Conservation (phyloP, 2,888 invertebrate genomes). For the Pegoplata infirma region DNA sequence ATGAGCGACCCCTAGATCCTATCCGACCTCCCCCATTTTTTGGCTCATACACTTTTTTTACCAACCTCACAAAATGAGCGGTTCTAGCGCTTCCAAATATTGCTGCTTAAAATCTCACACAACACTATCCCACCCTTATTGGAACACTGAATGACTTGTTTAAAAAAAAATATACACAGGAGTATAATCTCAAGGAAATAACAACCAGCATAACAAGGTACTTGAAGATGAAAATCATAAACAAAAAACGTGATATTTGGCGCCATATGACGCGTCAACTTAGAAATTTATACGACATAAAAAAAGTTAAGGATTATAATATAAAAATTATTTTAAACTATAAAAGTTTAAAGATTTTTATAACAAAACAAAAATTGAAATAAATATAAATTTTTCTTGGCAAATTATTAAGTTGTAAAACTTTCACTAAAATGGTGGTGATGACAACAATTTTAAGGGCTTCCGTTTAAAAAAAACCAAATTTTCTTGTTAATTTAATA, state of each 20-base stretch:
- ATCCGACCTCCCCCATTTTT: too few species aligned
- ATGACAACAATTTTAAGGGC: background rate
- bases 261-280: conserved; percentile 58
- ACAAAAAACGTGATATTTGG: conserved; percentile 54
- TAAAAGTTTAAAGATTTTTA: too few species aligned
- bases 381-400: background rate
- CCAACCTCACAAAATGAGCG: too few species aligned
- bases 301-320: too few species aligned
- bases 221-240: conserved; percentile 47
- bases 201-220: conserved; percentile 52
- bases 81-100: too few species aligned
- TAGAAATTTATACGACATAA: conserved; percentile 21
- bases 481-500: conserved; percentile 31
- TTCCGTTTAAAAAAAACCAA: too few species aligned
- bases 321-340: too few species aligned
- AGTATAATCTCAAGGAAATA: conserved; percentile 55
- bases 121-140: too few species aligned
- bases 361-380: background rate
- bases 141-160: conserved; percentile 45
- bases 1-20: too few species aligned
- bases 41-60: too few species aligned
- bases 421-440: too few species aligned
- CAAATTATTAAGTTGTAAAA: background rate
- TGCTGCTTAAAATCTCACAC: too few species aligned
- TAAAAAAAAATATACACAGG: conserved; percentile 53